A percentile compares a stretch with the other conserved stretches of the same genome.
Evolutionary conservation across 2,888 invertebrate genomes (phyloP).

Genomic region (Lordiphosa fenestrarum): DNA sequence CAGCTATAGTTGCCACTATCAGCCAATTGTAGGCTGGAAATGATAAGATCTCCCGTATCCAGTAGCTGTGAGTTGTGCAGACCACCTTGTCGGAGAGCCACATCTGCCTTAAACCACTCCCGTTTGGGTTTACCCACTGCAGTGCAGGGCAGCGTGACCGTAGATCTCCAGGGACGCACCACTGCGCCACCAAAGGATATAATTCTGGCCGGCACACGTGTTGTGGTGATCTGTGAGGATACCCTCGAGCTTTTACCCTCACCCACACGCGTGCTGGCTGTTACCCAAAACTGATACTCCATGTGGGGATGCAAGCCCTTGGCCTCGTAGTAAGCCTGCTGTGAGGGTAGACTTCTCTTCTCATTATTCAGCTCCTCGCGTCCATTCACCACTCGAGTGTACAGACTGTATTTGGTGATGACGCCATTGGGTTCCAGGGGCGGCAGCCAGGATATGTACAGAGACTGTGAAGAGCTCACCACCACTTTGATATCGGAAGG

Average conservation of each 20-base stretch:
- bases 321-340: conserved; percentile 85
- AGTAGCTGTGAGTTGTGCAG: conserved; percentile 84
- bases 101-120: conserved; percentile 85
- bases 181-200: conserved; percentile 86
- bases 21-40: conserved; percentile 84
- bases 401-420: conserved; percentile 88
- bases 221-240: conserved; percentile 85
- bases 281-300: conserved; percentile 90
- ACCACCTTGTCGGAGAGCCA: conserved; percentile 82
- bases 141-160: conserved; percentile 84
- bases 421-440: conserved; percentile 88
- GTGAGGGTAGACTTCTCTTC: conserved; percentile 84
- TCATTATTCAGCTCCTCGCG: conserved; percentile 86
- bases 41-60: conserved; percentile 85
- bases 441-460: conserved; percentile 89
- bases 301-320: conserved; percentile 86
- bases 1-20: conserved; percentile 88
- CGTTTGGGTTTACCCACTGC: conserved; percentile 85
- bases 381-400: conserved; percentile 85
- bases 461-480: conserved; percentile 86
- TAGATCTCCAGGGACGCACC: conserved; percentile 85
- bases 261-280: conserved; percentile 88
- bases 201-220: conserved; percentile 85
- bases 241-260: conserved; percentile 88
- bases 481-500: conserved; percentile 91